Evolutionary conservation across 2,797 vertebrate genomes (phyloP).

Genomic region (Chiloscyllium punctatum): DNA sequence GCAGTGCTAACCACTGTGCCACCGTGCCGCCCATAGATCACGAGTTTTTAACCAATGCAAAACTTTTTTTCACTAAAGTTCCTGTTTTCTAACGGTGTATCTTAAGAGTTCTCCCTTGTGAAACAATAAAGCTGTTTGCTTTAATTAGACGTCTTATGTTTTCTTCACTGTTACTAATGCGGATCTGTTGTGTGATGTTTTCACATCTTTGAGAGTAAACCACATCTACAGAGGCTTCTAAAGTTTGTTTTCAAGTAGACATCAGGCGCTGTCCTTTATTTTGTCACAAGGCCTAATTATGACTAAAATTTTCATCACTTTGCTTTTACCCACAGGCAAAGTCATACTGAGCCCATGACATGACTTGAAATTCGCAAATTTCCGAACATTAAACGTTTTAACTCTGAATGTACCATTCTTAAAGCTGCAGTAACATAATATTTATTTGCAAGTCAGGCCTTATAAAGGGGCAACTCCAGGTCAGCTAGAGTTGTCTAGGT

Average conservation of each 20-base stretch:
- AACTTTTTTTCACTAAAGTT: neutral
- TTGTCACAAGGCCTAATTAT: neutral
- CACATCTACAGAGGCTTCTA: neutral
- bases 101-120: neutral
- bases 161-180: neutral
- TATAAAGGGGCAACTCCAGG: neutral
- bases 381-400: neutral
- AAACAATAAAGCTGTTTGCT: neutral
- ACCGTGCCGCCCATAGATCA: too few species aligned
- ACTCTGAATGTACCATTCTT: too few species aligned
- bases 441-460: neutral
- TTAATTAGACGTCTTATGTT: neutral
- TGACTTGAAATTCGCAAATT: neutral
- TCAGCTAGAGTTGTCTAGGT: neutral
- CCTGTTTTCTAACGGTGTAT: neutral
- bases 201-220: neutral
- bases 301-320: neutral
- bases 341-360: neutral
- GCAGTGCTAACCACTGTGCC: too few species aligned
- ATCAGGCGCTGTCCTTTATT: neutral
- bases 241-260: neutral
- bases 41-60: neutral
- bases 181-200: neutral
- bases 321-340: neutral
- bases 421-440: neutral